These are phyloP conservation scores for Mus caroli DNA, from an alignment of 2,797 vertebrate genomes.

Conservation along the genomic window DNA sequence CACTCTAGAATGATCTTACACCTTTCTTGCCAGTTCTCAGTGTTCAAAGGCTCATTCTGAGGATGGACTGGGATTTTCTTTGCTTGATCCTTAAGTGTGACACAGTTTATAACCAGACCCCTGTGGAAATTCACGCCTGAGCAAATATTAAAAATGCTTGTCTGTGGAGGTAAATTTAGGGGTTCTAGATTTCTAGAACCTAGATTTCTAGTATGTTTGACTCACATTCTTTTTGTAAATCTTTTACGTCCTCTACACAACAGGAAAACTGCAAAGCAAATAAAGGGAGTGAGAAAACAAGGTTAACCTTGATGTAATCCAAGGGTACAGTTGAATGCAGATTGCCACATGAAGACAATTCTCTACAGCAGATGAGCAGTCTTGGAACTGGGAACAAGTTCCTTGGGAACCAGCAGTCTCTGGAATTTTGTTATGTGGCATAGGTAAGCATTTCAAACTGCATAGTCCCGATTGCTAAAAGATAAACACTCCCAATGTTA, in stretches of 20 bases:
- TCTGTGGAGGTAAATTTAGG: not conserved
- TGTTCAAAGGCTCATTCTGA: not conserved
- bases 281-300: not conserved
- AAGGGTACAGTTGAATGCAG: not conserved
- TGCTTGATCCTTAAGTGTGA: not conserved
- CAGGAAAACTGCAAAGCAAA: not conserved
- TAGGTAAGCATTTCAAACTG: not conserved
- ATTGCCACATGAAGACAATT: not conserved
- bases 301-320: fast-evolving
- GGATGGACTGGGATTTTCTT: constrained; percentile 14
- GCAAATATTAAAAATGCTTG: not conserved
- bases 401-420: not conserved
- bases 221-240: not conserved
- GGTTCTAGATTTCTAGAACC: not conserved
- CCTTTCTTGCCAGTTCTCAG: not conserved
- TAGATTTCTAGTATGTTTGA: not conserved
- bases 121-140: not conserved
- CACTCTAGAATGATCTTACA: constrained; percentile 32
- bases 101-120: not conserved
- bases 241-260: not conserved
- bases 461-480: not conserved
- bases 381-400: no score
- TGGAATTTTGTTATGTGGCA: not conserved
- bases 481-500: not conserved
- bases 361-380: not conserved